These are phyloP conservation scores for Aptenodytes patagonicus DNA, from an alignment of 2,113 vertebrate genomes.

Conservation along the genomic window DNA sequence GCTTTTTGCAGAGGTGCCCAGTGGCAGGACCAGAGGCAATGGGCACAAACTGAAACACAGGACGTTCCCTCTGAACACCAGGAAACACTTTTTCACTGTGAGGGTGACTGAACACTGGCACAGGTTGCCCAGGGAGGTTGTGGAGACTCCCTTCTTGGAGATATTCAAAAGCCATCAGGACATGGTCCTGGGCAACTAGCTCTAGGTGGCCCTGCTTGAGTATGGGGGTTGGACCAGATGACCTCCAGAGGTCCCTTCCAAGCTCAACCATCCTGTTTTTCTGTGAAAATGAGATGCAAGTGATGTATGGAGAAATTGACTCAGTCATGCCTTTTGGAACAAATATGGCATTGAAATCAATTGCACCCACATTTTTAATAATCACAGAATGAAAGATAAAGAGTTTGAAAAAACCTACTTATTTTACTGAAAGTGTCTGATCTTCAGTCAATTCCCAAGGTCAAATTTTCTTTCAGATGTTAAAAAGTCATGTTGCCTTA, in stretches of 20 bases:
- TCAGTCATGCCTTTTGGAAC: background rate
- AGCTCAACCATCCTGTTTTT: background rate
- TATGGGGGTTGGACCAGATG: background rate
- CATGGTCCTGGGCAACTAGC: background rate
- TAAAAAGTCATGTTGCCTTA: background rate
- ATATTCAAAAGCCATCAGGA: background rate
- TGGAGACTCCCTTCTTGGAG: background rate
- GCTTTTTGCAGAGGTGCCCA: background rate
- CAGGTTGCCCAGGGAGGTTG: background rate
- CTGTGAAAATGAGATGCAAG: background rate
- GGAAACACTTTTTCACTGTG: background rate
- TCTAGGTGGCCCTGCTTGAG: background rate
- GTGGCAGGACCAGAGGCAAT: background rate
- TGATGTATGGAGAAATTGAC: background rate
- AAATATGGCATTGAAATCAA: background rate
- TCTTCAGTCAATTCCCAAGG: background rate
- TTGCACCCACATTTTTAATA: background rate
- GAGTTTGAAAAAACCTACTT: background rate
- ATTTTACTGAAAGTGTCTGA: background rate
- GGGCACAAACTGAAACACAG: background rate
- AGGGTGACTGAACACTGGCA: background rate
- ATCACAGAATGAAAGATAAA: background rate
- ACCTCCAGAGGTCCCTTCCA: background rate
- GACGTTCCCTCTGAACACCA: background rate
- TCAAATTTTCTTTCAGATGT: background rate